Conservation (phyloP, 2,888 invertebrate species). For the Tiliacea citrago region DNA sequence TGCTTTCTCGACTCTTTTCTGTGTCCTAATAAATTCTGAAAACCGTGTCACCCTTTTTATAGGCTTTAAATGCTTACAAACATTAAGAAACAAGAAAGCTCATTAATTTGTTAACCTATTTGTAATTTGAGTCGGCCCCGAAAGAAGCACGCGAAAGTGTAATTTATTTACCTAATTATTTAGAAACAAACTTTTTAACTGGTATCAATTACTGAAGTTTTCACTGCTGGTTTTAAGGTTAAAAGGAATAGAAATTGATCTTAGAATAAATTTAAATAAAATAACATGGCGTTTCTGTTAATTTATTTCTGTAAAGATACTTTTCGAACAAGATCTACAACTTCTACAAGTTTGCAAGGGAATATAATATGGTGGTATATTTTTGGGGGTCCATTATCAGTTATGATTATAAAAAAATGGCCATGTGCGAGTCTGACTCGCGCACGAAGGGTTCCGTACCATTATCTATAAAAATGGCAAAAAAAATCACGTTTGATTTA, state of each 20-base stretch:
- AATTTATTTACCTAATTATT: slow-evolving; percentile 60
- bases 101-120: slow-evolving; percentile 52
- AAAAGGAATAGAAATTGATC: slow-evolving; percentile 35
- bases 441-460: too few species aligned
- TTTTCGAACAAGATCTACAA: not conserved
- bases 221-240: slow-evolving; percentile 47
- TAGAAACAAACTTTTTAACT: slow-evolving; percentile 49
- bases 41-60: slow-evolving; percentile 20
- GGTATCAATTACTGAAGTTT: slow-evolving; percentile 49
- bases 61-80: slow-evolving; percentile 13
- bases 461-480: too few species aligned
- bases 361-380: not conserved
- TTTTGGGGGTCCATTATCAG: not conserved
- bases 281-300: slow-evolving; percentile 10
- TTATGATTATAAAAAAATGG: not conserved
- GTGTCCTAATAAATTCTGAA: not conserved
- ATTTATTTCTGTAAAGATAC: slow-evolving; percentile 18
- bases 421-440: too few species aligned
- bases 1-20: too few species aligned
- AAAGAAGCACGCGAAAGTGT: slow-evolving; percentile 49
- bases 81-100: slow-evolving; percentile 42
- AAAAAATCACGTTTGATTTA: too few species aligned
- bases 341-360: not conserved
- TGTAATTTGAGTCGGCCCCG: slow-evolving; percentile 50
- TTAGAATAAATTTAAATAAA: slow-evolving; percentile 44